Percentiles rank a stretch among this genome's conserved stretches.
Conservation (phyloP, 2,797 vertebrate species). For the Peromyscus aztecus region DNA sequence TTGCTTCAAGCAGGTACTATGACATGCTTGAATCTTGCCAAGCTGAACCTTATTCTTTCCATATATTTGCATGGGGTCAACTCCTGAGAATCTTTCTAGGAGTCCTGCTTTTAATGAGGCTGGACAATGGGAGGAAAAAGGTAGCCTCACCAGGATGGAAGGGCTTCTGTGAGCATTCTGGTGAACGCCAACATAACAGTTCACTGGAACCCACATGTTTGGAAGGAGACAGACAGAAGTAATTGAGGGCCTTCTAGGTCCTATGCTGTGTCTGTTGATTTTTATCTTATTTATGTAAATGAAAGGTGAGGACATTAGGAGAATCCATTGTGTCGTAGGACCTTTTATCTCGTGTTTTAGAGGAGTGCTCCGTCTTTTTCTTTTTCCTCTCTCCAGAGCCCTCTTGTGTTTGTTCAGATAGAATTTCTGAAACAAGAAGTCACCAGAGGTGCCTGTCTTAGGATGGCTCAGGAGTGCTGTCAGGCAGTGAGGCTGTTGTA, state of each 20-base stretch:
- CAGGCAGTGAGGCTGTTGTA: neutral
- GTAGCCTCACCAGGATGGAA: neutral
- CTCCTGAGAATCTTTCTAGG: neutral
- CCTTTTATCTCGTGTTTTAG: neutral
- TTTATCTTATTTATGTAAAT: neutral
- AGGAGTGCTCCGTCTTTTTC: neutral
- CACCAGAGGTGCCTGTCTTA: neutral
- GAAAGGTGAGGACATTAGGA: neutral
- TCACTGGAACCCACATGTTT: neutral
- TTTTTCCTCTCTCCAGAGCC: neutral
- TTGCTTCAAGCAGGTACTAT: neutral
- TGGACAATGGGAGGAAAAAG: neutral
- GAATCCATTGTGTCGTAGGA: neutral
- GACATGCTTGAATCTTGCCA: neutral
- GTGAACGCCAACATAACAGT: neutral
- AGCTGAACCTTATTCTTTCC: neutral
- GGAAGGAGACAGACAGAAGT: neutral
- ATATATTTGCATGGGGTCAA: neutral
- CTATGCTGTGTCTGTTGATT: neutral
- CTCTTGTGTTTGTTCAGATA: neutral
- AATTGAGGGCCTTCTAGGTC: neutral
- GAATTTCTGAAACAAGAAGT: neutral
- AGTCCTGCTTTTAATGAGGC: neutral
- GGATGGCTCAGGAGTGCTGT: neutral
- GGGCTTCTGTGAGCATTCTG: neutral